These are phyloP conservation scores for Neotoma lepida DNA, from an alignment of 2,113 vertebrate species.

Conservation along the genomic window DNA sequence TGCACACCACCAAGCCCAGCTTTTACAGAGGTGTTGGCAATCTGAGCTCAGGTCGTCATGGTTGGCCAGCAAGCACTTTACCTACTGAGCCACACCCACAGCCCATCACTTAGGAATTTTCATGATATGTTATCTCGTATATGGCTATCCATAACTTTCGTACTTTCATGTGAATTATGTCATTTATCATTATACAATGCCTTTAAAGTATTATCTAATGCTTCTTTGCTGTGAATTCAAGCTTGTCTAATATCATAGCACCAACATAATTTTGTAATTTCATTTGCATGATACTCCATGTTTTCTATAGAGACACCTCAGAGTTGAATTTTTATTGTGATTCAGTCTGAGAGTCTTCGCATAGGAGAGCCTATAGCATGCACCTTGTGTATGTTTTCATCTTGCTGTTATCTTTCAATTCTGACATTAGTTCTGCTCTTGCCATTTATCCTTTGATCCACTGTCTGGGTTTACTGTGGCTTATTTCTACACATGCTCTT, in stretches of 20 bases:
- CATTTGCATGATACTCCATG: neutral
- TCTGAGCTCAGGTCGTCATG: neutral
- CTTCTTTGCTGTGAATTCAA: conserved; percentile 42
- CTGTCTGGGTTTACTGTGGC: neutral
- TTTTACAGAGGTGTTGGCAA: neutral
- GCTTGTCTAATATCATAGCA: neutral
- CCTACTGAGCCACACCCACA: neutral
- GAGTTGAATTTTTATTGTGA: conserved; percentile 16
- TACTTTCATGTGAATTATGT: neutral
- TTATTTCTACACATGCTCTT: conserved; percentile 1
- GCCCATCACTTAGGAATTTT: neutral
- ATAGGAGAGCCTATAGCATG: neutral
- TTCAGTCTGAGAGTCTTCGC: neutral
- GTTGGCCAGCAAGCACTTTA: neutral
- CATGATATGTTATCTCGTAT: neutral
- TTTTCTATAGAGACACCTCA: neutral
- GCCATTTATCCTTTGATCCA: neutral
- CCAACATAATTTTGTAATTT: neutral
- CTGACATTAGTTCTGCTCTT: neutral
- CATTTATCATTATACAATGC: neutral
- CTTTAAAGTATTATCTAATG: neutral
- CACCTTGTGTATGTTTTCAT: neutral
- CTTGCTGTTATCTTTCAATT: neutral
- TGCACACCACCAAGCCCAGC: neutral
- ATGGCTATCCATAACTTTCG: neutral